Evolutionary conservation across 2,888 invertebrate genomes (phyloP).

Genomic region (Rhopalosiphum nymphaeae): DNA sequence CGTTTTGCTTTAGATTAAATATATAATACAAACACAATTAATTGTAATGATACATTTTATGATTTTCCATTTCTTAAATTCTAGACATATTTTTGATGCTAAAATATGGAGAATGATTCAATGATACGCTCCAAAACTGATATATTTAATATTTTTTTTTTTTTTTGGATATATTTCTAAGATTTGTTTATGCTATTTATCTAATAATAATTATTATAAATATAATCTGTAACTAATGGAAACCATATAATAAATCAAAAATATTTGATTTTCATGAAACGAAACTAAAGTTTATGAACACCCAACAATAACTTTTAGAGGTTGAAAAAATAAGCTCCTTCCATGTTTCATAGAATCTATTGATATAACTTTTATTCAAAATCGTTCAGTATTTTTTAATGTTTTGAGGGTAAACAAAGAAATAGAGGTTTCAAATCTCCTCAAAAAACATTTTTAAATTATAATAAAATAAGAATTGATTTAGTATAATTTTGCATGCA

Average conservation of each 20-base stretch:
- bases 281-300: background rate
- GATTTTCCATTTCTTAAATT: background rate
- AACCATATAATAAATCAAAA: background rate
- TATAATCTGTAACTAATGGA: background rate
- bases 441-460: background rate
- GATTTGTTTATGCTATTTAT: too few relatives aligned
- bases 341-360: too few relatives aligned
- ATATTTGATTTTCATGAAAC: background rate
- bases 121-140: too few relatives aligned
- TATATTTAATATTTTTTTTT: too few relatives aligned
- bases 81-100: background rate
- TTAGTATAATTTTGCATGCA: too few relatives aligned
- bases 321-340: too few relatives aligned
- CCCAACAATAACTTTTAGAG: too few relatives aligned
- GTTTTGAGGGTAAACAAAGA: background rate
- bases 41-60: background rate
- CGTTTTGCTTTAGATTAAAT: too few relatives aligned
- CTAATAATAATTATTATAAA: too few relatives aligned
- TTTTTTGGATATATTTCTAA: too few relatives aligned
- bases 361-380: background rate
- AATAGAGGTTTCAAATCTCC: background rate
- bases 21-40: background rate
- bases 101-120: too few relatives aligned
- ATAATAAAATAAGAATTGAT: background rate
- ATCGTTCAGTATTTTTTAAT: background rate